Base-by-base conservation (phyloP, 2,797 vertebrate species). In the Catostomus latipinnis region DNA sequence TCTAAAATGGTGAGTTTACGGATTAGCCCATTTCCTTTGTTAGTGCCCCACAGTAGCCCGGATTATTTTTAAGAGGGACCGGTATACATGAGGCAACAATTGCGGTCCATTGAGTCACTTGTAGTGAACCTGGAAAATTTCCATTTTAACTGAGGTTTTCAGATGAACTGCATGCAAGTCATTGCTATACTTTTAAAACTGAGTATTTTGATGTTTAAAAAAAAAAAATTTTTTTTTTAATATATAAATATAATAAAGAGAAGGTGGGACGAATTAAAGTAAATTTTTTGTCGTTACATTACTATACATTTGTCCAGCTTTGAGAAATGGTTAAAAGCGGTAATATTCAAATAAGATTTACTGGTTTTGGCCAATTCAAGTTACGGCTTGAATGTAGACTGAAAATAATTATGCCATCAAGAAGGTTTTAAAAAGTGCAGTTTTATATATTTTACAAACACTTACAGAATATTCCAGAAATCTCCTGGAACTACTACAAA, bases 361-460 rank as follows among this genome's bases (percentile, higher is more conserved):
- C 5, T 12, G 9, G 9, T 45, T 54, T 43, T 2, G 11, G 5
- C 0, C 34, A 34, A 8, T 34, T 69, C 13, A 4, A 34, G 34
- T 1, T 53, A 45, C 5, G 8, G 12, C 53, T 3, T 11, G 6
- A 63, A 54, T 45, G 6, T 46, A 8, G n/a, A 6, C 0, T n/a
- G 4, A 48, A 1, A 45, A 6, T 0, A 11, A 43, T 7, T 5
- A n/a, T 63, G 0, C 5, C 22, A 2, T 22, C 8, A 53, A 53
- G 18, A 0, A 11, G 10, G 6, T n/a, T 61, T 62, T 34, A 34
- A 34, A 34, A 46, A n/a, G 14, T 46, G 61, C 10, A 54, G 61
- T 45, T 46, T 56, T 46, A 4, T 66, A 46, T 74, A 52, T 65
- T 65, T 65, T 46, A 65, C 60, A 53, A 62, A 74, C 13, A 16